Conservation (phyloP, 2,113 vertebrate species). For the Dromiciops gliroides region DNA sequence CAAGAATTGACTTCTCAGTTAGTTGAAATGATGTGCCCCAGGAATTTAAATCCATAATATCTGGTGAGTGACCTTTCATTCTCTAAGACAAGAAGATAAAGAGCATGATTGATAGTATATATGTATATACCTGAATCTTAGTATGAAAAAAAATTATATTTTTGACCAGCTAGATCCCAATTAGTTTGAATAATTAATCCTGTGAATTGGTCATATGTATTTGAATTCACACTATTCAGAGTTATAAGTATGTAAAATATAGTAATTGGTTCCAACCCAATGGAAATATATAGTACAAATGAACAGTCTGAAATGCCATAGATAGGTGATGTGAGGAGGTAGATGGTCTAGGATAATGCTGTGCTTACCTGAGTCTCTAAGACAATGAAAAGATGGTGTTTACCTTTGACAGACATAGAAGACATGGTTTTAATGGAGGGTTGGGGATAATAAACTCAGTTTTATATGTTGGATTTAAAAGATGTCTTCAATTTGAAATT, state of each 20-base stretch:
- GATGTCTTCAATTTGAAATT: neutral
- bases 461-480: neutral
- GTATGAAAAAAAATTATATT: neutral
- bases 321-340: neutral
- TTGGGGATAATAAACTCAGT: neutral
- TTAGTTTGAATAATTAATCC: neutral
- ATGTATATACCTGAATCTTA: neutral
- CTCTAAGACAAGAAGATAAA: neutral
- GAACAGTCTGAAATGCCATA: neutral
- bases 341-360: neutral
- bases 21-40: neutral
- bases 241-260: neutral
- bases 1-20: neutral
- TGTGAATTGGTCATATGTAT: neutral
- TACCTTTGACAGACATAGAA: neutral
- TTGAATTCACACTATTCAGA: neutral
- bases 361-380: neutral
- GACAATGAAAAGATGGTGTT: neutral
- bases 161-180: neutral
- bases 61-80: neutral
- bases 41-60: neutral
- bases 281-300: neutral
- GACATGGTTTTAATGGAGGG: neutral
- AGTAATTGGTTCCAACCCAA: neutral
- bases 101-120: neutral